Evolutionary conservation across 2,888 invertebrate species (phyloP).

Genomic region (Diarsia rubi): DNA sequence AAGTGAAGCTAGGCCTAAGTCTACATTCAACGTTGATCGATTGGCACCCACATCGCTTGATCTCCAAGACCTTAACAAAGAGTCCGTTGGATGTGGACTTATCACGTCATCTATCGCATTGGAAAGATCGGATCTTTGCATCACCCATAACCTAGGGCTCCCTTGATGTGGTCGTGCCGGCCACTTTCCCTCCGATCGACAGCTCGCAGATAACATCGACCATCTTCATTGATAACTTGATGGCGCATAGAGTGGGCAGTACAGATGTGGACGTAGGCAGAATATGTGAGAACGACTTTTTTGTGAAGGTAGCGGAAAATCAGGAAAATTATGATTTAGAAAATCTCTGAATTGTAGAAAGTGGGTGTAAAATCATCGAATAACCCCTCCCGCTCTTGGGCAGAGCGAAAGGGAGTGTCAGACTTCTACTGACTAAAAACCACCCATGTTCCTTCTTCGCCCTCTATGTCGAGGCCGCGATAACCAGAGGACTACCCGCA

Average conservation of each 20-base stretch:
- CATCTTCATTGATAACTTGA: conserved; percentile 86
- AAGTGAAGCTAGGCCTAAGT: not conserved
- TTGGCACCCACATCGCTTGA: conserved; percentile 26
- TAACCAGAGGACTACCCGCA: too few species aligned
- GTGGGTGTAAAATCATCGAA: too few species aligned
- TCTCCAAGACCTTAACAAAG: conserved; percentile 36
- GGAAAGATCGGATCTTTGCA: conserved; percentile 37
- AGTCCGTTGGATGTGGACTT: conserved; percentile 9
- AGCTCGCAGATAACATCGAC: conserved; percentile 75
- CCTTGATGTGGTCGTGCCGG: conserved; percentile 60
- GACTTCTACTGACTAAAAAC: too few species aligned
- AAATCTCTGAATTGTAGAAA: too few species aligned
- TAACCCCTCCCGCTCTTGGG: too few species aligned
- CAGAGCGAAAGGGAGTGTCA: too few species aligned
- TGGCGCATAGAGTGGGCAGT: conserved; percentile 69
- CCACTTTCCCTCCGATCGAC: conserved; percentile 75
- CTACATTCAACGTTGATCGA: conserved; percentile 40
- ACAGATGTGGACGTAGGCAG: conserved; percentile 59
- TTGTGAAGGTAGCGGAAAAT: not conserved
- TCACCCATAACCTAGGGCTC: conserved; percentile 67
- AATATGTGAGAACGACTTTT: conserved; percentile 12
- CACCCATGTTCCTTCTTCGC: too few species aligned
- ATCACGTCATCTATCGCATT: conserved; percentile 41
- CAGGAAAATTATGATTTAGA: not conserved
- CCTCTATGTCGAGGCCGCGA: too few species aligned